Conservation (phyloP, 2,113 vertebrate species). For the Ariopsis seemanni region DNA sequence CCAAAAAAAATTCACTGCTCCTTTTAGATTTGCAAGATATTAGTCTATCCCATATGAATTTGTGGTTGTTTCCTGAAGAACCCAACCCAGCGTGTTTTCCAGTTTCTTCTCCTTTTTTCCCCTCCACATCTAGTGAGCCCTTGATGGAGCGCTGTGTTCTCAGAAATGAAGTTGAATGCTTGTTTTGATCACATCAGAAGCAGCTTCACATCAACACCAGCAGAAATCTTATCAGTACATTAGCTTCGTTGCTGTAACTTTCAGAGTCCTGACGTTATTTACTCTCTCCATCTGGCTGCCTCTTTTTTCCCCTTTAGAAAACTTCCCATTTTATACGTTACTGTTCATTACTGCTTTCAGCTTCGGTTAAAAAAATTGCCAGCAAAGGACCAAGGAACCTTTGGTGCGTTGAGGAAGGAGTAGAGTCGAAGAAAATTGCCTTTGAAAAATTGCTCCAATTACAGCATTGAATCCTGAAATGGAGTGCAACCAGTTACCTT, state of each 20-base stretch:
- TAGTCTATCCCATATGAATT: too few relatives aligned
- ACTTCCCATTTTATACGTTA: slow-evolving; percentile 36
- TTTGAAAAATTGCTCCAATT: slow-evolving; percentile 49
- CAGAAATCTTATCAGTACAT: slow-evolving; percentile 13
- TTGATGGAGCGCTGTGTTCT: neutral
- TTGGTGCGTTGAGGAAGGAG: slow-evolving; percentile 37
- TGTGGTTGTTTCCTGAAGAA: neutral
- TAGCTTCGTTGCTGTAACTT: slow-evolving; percentile 23
- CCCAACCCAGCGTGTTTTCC: neutral
- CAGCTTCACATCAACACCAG: slow-evolving; percentile 1
- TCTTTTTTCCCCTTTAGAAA: slow-evolving; percentile 23
- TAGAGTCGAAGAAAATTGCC: slow-evolving; percentile 37
- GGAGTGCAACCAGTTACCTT: slow-evolving; percentile 36
- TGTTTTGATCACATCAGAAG: slow-evolving; percentile 17
- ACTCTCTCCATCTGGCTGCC: slow-evolving; percentile 28
- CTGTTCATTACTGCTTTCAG: slow-evolving; percentile 45
- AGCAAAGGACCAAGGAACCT: slow-evolving; percentile 33
- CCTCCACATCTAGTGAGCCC: neutral
- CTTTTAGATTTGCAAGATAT: neutral
- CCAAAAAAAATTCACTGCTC: neutral
- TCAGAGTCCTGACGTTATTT: slow-evolving; percentile 36
- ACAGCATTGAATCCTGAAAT: slow-evolving; percentile 48
- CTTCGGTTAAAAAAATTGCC: slow-evolving; percentile 43
- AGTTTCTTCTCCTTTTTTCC: neutral
- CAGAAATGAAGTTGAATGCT: slow-evolving; percentile 1